These are phyloP conservation scores for Drosophila busckii DNA, from an alignment of 1,140 invertebrate species.

Conservation along the genomic window DNA sequence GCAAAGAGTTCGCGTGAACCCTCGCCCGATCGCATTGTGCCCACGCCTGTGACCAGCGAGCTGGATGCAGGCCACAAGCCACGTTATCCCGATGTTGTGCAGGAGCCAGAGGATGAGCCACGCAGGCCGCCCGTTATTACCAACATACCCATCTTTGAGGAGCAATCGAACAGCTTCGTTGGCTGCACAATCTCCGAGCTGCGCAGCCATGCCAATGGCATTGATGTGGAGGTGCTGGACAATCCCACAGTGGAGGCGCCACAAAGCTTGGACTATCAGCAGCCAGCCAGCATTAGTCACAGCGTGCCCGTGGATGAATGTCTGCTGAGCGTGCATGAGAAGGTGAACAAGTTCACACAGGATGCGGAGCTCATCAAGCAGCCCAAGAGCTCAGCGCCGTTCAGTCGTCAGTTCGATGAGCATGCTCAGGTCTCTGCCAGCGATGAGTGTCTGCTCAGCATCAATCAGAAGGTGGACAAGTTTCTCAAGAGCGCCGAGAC, in stretches of 20 bases:
- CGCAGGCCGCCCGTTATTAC: constrained; percentile 75
- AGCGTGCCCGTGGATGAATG: constrained; percentile 77
- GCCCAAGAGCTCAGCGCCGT: constrained; percentile 61
- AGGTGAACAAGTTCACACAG: constrained; percentile 82
- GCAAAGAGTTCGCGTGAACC: constrained; percentile 86
- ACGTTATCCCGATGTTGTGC: constrained; percentile 85
- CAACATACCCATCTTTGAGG: constrained; percentile 77
- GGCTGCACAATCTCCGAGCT: constrained; percentile 74
- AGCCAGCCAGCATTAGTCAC: not conserved
- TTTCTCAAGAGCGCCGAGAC: constrained; percentile 83
- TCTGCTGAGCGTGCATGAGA: constrained; percentile 82
- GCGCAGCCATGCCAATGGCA: constrained; percentile 47
- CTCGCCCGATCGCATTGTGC: constrained; percentile 84
- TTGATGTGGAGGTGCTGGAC: constrained; percentile 54
- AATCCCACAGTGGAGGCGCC: constrained; percentile 69
- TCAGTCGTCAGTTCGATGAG: constrained; percentile 56
- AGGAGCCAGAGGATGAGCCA: constrained; percentile 84
- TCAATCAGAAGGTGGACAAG: constrained; percentile 84
- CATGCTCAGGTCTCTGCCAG: constrained; percentile 80
- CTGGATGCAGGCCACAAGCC: constrained; percentile 82
- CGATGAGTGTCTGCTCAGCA: constrained; percentile 83
- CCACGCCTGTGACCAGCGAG: constrained; percentile 81
- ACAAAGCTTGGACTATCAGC: constrained; percentile 53
- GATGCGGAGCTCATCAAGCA: constrained; percentile 77
- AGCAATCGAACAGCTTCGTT: constrained; percentile 66